Conservation (phyloP, 2,888 invertebrate genomes). For the Pantelozetes paolii region DNA sequence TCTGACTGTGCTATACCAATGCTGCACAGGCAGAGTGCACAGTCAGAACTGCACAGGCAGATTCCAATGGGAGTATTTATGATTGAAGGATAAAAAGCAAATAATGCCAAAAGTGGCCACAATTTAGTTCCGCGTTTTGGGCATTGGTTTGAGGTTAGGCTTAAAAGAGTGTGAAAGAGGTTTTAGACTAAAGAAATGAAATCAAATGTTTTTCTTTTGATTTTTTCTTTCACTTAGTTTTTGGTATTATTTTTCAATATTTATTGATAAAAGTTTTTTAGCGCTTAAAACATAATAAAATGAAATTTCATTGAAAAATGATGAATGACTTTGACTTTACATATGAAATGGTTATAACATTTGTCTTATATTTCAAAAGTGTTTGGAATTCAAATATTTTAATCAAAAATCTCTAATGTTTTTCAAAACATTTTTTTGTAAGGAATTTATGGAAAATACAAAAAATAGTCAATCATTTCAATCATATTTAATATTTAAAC, state of each 20-base stretch:
- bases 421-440: neutral
- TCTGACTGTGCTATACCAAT: too few relatives aligned
- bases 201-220: constrained; percentile 17
- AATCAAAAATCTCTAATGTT: neutral
- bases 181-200: neutral
- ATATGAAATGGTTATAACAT: constrained; percentile 18
- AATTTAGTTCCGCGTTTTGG: constrained; percentile 33
- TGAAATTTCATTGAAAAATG: constrained; percentile 28
- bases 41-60: too few relatives aligned
- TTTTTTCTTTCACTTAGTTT: constrained; percentile 22
- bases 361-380: neutral
- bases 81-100: constrained; percentile 30
- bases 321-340: constrained; percentile 29
- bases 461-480: constrained; percentile 20
- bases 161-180: neutral
- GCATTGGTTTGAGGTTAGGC: constrained; percentile 33
- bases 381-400: neutral
- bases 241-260: constrained; percentile 25
- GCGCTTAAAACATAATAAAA: constrained; percentile 7
- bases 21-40: too few relatives aligned
- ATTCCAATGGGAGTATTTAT: constrained; percentile 31
- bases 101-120: constrained; percentile 35
- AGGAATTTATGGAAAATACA: constrained; percentile 6
- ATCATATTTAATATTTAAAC: neutral
- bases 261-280: constrained; percentile 13